Evolutionary conservation across 2,113 vertebrate species (phyloP).

Genomic region (Paralichthys olivaceus): DNA sequence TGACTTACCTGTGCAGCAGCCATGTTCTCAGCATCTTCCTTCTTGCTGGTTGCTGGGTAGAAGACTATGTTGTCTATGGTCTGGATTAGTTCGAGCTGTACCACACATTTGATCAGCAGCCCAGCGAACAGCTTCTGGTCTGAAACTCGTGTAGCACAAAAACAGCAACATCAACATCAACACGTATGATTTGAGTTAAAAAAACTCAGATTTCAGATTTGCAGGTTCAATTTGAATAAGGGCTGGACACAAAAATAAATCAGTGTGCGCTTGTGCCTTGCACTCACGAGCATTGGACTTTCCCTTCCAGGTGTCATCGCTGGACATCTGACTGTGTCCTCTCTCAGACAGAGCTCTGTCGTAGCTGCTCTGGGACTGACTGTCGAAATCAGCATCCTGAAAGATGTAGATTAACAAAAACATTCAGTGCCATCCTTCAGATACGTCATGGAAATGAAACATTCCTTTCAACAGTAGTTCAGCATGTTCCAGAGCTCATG

Average conservation of each 20-base stretch:
- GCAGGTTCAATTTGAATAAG: not conserved
- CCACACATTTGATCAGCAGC: slow-evolving; percentile 97
- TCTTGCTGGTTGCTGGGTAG: slow-evolving; percentile 96
- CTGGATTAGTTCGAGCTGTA: slow-evolving; percentile 96
- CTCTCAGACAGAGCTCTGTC: slow-evolving; percentile 94
- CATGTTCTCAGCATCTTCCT: slow-evolving; percentile 97
- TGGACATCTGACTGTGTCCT: slow-evolving; percentile 95
- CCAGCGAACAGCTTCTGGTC: slow-evolving; percentile 97
- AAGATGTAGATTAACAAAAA: slow-evolving; percentile 7
- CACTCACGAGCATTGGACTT: slow-evolving; percentile 83
- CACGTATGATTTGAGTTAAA: not conserved
- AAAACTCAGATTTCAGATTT: not conserved
- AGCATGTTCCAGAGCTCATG: slow-evolving; percentile 3
- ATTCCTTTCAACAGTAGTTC: not conserved
- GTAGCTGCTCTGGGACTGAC: slow-evolving; percentile 93
- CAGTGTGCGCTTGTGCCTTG: not conserved
- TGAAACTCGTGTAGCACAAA: slow-evolving; percentile 72
- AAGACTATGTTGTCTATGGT: slow-evolving; percentile 98
- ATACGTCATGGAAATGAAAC: not conserved
- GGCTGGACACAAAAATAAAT: not conserved
- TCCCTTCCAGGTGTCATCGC: slow-evolving; percentile 95
- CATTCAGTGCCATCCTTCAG: not conserved
- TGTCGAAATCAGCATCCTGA: slow-evolving; percentile 93
- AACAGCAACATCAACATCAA: not conserved
- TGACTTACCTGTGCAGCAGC: slow-evolving; percentile 91